Conservation (phyloP, 2,888 invertebrate species). For the Dyspetes luteomarginatus region DNA sequence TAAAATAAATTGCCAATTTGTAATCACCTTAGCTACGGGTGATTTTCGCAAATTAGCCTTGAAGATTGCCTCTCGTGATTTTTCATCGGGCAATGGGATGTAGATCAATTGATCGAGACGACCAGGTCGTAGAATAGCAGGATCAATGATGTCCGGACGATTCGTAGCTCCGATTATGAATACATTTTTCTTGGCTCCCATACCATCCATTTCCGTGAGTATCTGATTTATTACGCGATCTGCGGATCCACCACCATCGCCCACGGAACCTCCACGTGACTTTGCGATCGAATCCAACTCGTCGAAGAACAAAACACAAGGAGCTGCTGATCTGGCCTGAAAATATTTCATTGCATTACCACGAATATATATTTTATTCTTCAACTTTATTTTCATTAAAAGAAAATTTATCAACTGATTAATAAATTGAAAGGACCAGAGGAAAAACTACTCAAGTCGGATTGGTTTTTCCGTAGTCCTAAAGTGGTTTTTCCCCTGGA, state of each 20-base stretch:
- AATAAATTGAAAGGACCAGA: conserved; percentile 14
- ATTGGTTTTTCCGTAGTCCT: too few species aligned
- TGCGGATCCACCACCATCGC: conserved; percentile 99
- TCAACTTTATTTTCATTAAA: conserved; percentile 25
- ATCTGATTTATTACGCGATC: conserved; percentile 99
- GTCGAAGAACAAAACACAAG: conserved; percentile 99
- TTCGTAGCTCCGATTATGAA: conserved; percentile 99
- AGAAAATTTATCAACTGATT: conserved; percentile 31
- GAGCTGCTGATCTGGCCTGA: conserved; percentile 98
- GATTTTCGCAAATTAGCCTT: conserved; percentile 98
- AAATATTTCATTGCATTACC: conserved; percentile 27
- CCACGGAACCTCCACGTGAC: conserved; percentile 98
- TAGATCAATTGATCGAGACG: conserved; percentile 99
- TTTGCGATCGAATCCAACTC: conserved; percentile 99
- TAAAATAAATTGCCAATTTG: too few species aligned
- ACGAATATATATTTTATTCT: conserved; percentile 2
- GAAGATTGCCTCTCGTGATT: conserved; percentile 97
- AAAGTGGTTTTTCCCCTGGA: too few species aligned
- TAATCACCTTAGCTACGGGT: conserved; percentile 93
- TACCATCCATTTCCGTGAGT: conserved; percentile 99
- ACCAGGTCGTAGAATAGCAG: conserved; percentile 99
- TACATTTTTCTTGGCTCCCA: conserved; percentile 99
- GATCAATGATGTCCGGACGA: conserved; percentile 98
- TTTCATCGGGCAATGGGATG: conserved; percentile 99
- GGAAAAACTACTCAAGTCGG: too few species aligned